These are phyloP conservation scores for Ichneumoninae sp. DNA, from an alignment of 2,888 invertebrate species.

Conservation along the genomic window DNA sequence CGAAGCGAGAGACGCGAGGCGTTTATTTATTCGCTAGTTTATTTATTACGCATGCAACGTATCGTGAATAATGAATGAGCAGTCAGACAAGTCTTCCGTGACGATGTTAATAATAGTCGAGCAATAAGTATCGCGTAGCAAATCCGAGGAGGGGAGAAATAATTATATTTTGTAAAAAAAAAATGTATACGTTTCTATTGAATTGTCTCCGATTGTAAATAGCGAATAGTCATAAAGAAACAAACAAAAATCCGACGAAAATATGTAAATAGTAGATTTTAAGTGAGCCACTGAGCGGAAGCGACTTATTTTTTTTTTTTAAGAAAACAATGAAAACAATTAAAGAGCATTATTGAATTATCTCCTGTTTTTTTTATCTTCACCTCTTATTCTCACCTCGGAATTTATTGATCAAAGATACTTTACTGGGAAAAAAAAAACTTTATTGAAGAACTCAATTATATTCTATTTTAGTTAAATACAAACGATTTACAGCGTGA, in stretches of 20 bases:
- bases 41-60: slow-evolving; percentile 34
- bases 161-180: background rate
- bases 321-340: slow-evolving; percentile 40
- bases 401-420: background rate
- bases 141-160: background rate
- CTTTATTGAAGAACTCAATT: background rate
- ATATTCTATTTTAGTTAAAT: slow-evolving; percentile 11
- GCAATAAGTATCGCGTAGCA: slow-evolving; percentile 11
- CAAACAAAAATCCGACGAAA: slow-evolving; percentile 12
- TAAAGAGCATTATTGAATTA: slow-evolving; percentile 11
- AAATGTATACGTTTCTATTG: slow-evolving; percentile 15
- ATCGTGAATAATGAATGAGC: slow-evolving; percentile 31
- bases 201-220: slow-evolving; percentile 43
- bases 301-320: slow-evolving; percentile 72
- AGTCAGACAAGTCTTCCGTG: slow-evolving; percentile 3
- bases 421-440: background rate
- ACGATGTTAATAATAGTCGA: slow-evolving; percentile 1
- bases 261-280: slow-evolving; percentile 70
- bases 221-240: slow-evolving; percentile 8
- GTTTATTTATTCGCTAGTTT: slow-evolving; percentile 11
- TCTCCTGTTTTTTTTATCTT: background rate
- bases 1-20: background rate
- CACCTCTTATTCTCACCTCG: slow-evolving; percentile 12
- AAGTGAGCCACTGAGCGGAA: slow-evolving; percentile 61
- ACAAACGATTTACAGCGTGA: slow-evolving; percentile 49